Evolutionary conservation across 2,113 vertebrate genomes (phyloP), one percentile per base, ranked within the genome.

Genomic region (Pungitius pungitius): DNA sequence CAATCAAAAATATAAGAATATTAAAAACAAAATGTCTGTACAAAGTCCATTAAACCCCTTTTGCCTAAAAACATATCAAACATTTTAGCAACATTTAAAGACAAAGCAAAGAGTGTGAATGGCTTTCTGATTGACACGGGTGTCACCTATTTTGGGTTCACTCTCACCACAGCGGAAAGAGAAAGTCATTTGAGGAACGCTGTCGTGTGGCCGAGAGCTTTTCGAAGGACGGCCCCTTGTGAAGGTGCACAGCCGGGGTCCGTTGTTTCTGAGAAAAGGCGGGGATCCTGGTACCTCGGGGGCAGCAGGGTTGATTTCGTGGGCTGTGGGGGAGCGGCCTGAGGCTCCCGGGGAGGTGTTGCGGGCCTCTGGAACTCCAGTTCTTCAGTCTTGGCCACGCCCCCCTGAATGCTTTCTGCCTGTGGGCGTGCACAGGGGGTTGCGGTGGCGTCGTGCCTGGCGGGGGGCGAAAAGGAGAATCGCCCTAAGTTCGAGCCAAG

Each of bases 331-430:
- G 86, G 42, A 0, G 86, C 83, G 0, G 87, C 82, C 70, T 89
- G 89, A 3, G 85, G 85, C 58, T 90, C 81, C 58, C 56, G 70
- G 5, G 90, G 92, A 22, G 87, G 94, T 2, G 79, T 83, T 64
- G 91, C 88, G 68, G 95, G 89, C 85, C 90, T 94, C 92, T 92
- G 90, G 43, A 91, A 93, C 88, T 82, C 90, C 13, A 75, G 85
- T 43, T 89, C 95, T 6, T 89, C 77, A 0, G 73, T 85, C 73
- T 88, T 83, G 4, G 86, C 84, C 37, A 84, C 84, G 1, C 82
- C 88, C 0, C 88, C 94, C 54, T 54, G 84, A 30, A 93, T 91
- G 67, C 87, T 40, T 85, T 94, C 95, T 42, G 64, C 85, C 86
- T 95, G 96, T 63, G 86, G 91, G 66, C 78, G 91, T 60, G 39